These are phyloP conservation scores for Ferrisia virgata DNA, from an alignment of 2,888 invertebrate genomes.

Conservation along the genomic window DNA sequence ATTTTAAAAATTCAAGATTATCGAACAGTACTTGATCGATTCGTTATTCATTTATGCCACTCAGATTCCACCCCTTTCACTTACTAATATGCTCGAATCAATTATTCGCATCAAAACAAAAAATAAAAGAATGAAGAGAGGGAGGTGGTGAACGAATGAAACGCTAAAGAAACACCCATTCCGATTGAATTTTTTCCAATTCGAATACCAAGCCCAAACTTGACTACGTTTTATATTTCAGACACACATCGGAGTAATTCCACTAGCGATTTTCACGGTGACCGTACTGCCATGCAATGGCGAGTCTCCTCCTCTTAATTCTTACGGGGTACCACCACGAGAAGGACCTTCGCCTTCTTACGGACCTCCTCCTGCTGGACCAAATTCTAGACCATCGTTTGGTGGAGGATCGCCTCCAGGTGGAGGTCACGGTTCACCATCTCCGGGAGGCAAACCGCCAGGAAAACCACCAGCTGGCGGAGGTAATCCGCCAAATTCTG, in stretches of 20 bases:
- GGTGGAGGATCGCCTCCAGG: constrained; percentile 11
- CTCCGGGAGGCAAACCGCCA: not conserved
- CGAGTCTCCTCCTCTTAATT: constrained; percentile 29
- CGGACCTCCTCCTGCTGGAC: constrained; percentile 26
- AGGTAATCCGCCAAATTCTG: constrained; percentile 38
- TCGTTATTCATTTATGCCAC: too few relatives aligned
- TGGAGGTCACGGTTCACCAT: constrained; percentile 4
- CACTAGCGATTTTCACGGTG: not conserved
- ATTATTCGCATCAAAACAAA: too few relatives aligned
- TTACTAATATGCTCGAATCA: too few relatives aligned
- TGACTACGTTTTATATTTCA: not conserved
- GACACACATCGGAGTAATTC: not conserved
- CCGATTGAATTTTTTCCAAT: not conserved
- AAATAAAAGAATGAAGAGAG: too few relatives aligned
- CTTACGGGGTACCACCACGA: constrained; percentile 33
- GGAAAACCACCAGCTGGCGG: constrained; percentile 36
- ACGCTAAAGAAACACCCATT: too few relatives aligned
- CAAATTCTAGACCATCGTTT: constrained; percentile 13
- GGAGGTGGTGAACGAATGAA: too few relatives aligned
- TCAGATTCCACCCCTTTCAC: too few relatives aligned
- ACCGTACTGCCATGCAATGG: constrained; percentile 30
- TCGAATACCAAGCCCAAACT: not conserved
- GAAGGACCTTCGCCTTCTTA: constrained; percentile 34
- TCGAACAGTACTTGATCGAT: too few relatives aligned
- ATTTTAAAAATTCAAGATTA: too few relatives aligned